Conservation (phyloP, 2,888 invertebrate species). For the Drosophila anomelani region DNA sequence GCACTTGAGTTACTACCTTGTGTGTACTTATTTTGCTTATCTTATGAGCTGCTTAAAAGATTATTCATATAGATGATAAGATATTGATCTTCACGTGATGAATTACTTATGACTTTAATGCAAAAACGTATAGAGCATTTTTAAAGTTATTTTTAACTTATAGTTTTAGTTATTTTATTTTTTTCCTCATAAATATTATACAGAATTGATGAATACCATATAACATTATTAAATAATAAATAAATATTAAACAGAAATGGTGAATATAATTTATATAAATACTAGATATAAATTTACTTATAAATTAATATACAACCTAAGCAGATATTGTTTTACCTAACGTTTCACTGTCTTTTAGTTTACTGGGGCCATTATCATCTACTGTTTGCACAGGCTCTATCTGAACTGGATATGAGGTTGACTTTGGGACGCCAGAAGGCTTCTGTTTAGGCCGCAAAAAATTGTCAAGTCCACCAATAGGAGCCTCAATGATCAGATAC, state of each 20-base stretch:
- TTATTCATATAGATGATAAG: not conserved
- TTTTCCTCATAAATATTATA: not conserved
- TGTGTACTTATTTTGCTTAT: not conserved
- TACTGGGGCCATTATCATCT: not conserved
- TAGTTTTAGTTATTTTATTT: no score
- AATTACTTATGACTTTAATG: not conserved
- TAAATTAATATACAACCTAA: not conserved
- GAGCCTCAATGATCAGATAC: slow-evolving; percentile 21
- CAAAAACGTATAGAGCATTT: not conserved
- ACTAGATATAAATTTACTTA: not conserved
- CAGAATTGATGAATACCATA: no score
- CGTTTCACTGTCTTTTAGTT: no score
- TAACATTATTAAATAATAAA: not conserved
- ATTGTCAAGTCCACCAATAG: slow-evolving; percentile 13
- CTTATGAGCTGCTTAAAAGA: not conserved
- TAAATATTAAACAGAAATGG: not conserved
- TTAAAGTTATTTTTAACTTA: not conserved
- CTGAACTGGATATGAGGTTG: not conserved
- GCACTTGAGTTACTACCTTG: not conserved
- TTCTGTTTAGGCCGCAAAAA: slow-evolving; percentile 1
- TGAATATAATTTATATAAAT: not conserved
- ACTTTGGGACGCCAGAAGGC: no score
- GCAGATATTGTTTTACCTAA: no score
- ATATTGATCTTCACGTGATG: not conserved
- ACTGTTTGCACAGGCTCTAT: no score